phyloP scores from a whole-genome alignment of 2,888 invertebrate species.

The Erynnis tages region DNA sequence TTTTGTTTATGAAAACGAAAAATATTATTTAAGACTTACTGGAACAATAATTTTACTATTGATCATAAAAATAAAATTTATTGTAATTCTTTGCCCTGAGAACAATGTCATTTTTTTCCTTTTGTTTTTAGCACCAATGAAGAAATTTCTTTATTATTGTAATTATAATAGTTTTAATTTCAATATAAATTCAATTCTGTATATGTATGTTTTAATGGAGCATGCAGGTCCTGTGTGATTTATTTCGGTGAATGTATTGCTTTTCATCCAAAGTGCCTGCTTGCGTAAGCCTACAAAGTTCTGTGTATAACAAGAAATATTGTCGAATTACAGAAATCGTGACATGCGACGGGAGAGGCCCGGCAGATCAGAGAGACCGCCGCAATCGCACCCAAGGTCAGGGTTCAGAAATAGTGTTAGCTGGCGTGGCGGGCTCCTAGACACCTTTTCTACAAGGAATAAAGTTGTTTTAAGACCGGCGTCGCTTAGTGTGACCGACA shows the following conservation, averaged over 20 bases:
- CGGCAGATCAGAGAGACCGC: constrained; percentile 48
- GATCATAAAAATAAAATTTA: too few species aligned
- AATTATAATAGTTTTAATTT: background rate
- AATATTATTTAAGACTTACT: too few species aligned
- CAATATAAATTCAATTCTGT: background rate
- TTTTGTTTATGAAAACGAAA: too few species aligned
- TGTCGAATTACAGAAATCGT: constrained; percentile 57
- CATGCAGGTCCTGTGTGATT: constrained; percentile 24
- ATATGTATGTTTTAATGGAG: constrained; percentile 10
- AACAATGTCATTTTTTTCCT: background rate
- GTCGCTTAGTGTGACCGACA: too few species aligned
- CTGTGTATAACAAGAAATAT: constrained; percentile 18
- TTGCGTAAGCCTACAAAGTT: constrained; percentile 23
- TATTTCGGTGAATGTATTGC: constrained; percentile 25
- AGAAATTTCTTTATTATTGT: background rate
- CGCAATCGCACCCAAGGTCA: constrained; percentile 35
- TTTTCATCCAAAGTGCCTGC: constrained; percentile 18
- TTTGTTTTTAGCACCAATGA: background rate
- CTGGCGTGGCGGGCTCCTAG: too few species aligned
- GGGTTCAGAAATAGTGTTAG: too few species aligned
- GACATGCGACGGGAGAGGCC: constrained; percentile 59
- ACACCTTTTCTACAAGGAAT: too few species aligned
- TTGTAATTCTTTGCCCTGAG: too few species aligned
- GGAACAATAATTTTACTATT: too few species aligned
- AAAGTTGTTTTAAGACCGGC: too few species aligned